Conservation (phyloP, 2,797 vertebrate genomes). For the Bradypus variegatus region DNA sequence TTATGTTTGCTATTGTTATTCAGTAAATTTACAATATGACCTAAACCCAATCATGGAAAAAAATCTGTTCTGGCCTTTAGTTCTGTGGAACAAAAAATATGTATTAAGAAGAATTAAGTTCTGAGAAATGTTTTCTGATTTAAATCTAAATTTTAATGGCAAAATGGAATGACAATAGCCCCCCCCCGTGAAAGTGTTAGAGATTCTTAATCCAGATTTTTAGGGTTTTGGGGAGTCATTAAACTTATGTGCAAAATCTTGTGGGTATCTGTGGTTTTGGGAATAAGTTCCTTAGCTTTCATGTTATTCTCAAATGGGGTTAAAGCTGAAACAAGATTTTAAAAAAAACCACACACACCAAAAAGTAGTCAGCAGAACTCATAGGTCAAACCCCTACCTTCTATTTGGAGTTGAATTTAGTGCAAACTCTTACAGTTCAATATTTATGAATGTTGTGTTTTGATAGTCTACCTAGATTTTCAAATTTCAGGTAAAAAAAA, state of each 20-base stretch:
- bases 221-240: background rate
- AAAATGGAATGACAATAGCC: background rate
- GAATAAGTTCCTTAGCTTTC: background rate
- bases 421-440: background rate
- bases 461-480: no score
- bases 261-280: background rate
- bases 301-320: background rate
- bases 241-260: background rate
- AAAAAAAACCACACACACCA: background rate
- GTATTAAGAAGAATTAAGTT: background rate
- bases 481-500: constrained; percentile 6
- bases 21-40: background rate
- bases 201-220: background rate
- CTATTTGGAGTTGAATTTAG: background rate
- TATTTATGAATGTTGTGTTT: constrained; percentile 5
- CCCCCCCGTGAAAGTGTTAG: background rate
- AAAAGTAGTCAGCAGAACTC: background rate
- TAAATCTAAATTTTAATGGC: background rate
- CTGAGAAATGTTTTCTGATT: background rate
- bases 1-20: background rate
- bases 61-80: background rate
- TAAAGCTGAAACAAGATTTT: background rate
- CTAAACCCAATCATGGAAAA: background rate
- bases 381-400: background rate
- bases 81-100: background rate